phyloP scores from a whole-genome alignment of 2,797 vertebrate species.

The Thaleichthys pacificus region DNA sequence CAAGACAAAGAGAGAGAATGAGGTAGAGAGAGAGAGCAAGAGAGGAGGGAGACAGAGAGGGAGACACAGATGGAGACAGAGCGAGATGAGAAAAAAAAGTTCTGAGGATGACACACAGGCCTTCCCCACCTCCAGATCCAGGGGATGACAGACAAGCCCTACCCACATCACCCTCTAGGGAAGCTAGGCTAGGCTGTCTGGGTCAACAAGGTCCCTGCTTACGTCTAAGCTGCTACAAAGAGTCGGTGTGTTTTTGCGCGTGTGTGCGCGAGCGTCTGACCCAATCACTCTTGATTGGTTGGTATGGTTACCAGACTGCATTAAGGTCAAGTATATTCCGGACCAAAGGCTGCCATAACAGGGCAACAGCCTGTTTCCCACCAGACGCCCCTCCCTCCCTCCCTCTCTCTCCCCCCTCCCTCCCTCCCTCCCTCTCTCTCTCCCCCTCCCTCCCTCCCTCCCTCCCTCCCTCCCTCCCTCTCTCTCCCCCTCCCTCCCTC shows the following conservation, averaged over 20 bases:
- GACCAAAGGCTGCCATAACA: background rate
- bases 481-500: background rate
- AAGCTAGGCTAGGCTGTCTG: conserved; percentile 2
- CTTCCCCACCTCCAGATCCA: background rate
- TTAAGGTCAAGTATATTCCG: background rate
- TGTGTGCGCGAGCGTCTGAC: too few relatives aligned
- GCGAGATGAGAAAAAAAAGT: background rate
- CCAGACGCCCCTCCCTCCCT: background rate
- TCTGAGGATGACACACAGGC: background rate
- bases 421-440: too few relatives aligned
- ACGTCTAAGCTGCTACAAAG: background rate
- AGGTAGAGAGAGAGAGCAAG: conserved; percentile 3
- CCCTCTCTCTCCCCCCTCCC: too few relatives aligned
- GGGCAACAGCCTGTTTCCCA: background rate
- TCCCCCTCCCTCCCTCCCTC: too few relatives aligned
- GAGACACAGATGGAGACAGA: conserved; percentile 8
- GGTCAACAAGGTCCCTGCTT: conserved; percentile 26
- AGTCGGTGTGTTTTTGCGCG: too few relatives aligned
- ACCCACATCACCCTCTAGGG: background rate
- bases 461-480: too few relatives aligned
- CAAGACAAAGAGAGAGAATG: background rate
- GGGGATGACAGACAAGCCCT: background rate
- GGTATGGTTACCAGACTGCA: conserved; percentile 2
- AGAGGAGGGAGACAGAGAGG: background rate
- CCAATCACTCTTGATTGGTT: conserved; percentile 1